phyloP scores from a whole-genome alignment of 1,140 invertebrate species.

The Tetraneura akinire region DNA sequence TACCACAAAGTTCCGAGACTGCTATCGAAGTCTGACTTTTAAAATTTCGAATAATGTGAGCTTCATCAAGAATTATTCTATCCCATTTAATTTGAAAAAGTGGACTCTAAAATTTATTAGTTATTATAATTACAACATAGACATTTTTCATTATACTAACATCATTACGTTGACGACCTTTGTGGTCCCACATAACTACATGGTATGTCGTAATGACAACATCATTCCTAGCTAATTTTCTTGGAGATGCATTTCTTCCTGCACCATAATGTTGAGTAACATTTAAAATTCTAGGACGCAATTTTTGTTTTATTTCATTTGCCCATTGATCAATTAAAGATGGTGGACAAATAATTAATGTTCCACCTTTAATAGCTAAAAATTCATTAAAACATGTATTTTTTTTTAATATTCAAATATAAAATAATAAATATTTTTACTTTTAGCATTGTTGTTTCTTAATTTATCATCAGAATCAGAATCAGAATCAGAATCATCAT shows the following conservation, averaged over 20 bases:
- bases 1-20: slow-evolving; percentile 67
- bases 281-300: slow-evolving; percentile 65
- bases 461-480: slow-evolving; percentile 36
- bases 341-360: slow-evolving; percentile 87
- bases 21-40: slow-evolving; percentile 74
- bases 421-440: background rate
- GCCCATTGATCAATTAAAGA: slow-evolving; percentile 84
- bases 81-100: slow-evolving; percentile 75
- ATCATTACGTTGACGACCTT: slow-evolving; percentile 6
- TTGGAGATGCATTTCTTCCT: slow-evolving; percentile 68
- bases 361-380: slow-evolving; percentile 64
- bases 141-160: background rate
- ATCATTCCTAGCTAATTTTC: slow-evolving; percentile 66
- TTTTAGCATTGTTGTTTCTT: background rate
- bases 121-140: background rate
- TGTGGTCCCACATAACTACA: slow-evolving; percentile 60
- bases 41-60: slow-evolving; percentile 86
- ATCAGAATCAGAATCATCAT: slow-evolving; percentile 55
- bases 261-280: slow-evolving; percentile 80
- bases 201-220: slow-evolving; percentile 80
- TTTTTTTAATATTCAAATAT: slow-evolving; percentile 11
- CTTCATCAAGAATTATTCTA: slow-evolving; percentile 90
- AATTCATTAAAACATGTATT: slow-evolving; percentile 19
- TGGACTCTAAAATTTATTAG: slow-evolving; percentile 58
- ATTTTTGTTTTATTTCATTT: slow-evolving; percentile 72